phyloP scores from a whole-genome alignment of 1,140 invertebrate genomes.

The Eueides isabella region DNA sequence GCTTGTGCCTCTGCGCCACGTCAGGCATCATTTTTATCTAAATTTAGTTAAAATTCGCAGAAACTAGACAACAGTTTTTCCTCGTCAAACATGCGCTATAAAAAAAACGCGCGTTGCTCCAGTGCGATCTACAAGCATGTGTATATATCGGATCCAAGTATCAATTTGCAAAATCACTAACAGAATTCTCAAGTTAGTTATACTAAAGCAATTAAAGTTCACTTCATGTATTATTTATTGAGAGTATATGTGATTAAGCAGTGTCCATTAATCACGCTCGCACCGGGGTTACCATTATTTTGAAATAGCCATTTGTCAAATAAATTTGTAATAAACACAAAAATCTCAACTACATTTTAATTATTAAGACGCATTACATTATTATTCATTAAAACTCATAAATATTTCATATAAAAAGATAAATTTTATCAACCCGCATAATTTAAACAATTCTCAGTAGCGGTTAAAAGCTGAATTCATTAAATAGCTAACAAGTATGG shows the following conservation, averaged over 20 bases:
- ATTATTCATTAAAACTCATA: background rate
- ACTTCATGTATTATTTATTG: conserved; percentile 43
- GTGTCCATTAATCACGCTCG: conserved; percentile 22
- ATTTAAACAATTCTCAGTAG: background rate
- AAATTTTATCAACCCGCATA: background rate
- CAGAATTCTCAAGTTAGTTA: background rate
- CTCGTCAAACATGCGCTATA: too few species aligned
- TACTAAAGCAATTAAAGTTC: conserved; percentile 38
- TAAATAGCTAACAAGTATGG: background rate
- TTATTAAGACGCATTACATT: background rate
- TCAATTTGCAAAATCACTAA: background rate
- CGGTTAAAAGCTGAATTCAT: background rate
- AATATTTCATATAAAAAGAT: conserved; percentile 8
- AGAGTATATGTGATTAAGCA: conserved; percentile 25
- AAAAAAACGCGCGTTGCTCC: too few species aligned
- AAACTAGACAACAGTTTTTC: background rate
- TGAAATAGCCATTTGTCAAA: background rate
- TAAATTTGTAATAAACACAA: background rate
- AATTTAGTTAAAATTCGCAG: background rate
- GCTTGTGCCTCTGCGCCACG: too few species aligned
- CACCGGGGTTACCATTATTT: conserved; percentile 15
- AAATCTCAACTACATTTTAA: background rate
- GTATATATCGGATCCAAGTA: background rate
- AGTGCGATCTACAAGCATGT: background rate
- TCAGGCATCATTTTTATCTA: too few species aligned